Evolutionary conservation across 2,888 invertebrate genomes (phyloP).

Genomic region (Drosophila mettleri): DNA sequence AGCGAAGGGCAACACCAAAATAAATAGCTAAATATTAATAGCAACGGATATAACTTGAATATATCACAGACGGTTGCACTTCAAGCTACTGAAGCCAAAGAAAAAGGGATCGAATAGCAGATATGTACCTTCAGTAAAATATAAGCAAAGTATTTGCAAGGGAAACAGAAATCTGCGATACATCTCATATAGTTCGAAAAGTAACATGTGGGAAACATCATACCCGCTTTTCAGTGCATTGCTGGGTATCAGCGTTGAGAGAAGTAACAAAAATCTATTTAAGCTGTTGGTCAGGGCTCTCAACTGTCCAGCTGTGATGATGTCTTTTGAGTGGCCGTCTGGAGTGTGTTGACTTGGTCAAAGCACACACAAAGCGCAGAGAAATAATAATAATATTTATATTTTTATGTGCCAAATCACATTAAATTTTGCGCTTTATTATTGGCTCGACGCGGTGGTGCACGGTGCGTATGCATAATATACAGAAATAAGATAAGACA

Average conservation of each 20-base stretch:
- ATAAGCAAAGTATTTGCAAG: too few species aligned
- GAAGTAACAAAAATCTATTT: slow-evolving; percentile 49
- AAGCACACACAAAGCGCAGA: slow-evolving; percentile 41
- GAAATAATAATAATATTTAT: slow-evolving; percentile 75
- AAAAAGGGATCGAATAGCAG: background rate
- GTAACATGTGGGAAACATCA: background rate
- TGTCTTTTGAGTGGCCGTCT: slow-evolving; percentile 29
- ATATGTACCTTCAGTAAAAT: background rate
- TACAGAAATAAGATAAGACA: slow-evolving; percentile 67
- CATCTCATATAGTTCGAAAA: background rate
- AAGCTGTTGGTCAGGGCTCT: slow-evolving; percentile 48
- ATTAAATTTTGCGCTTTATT: slow-evolving; percentile 73
- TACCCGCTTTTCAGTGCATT: background rate
- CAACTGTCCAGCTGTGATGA: slow-evolving; percentile 34
- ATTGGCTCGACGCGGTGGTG: slow-evolving; percentile 31
- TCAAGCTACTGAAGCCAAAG: slow-evolving; percentile 32
- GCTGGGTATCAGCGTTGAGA: background rate
- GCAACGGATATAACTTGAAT: slow-evolving; percentile 30
- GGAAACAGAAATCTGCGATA: too few species aligned
- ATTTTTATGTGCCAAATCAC: slow-evolving; percentile 74
- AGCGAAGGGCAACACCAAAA: slow-evolving; percentile 30
- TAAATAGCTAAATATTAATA: slow-evolving; percentile 59
- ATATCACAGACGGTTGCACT: slow-evolving; percentile 66
- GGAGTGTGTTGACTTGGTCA: slow-evolving; percentile 32
- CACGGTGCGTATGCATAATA: slow-evolving; percentile 74